Evolutionary conservation across 2,797 vertebrate species (phyloP).

Genomic region (Notolabrus celidotus): DNA sequence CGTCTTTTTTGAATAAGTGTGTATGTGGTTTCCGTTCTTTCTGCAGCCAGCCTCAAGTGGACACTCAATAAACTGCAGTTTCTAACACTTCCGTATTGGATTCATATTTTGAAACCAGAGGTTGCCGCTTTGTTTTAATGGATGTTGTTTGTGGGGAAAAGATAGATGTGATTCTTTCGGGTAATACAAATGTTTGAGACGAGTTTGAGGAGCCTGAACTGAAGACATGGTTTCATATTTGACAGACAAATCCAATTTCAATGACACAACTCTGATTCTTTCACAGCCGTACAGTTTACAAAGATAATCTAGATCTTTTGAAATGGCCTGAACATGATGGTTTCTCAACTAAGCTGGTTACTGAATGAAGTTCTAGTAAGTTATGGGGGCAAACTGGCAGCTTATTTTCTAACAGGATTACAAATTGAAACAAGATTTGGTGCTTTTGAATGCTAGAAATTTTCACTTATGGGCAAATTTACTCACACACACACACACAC

Average conservation of each 20-base stretch:
- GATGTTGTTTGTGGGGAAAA: too few species aligned
- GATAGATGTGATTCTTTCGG: too few species aligned
- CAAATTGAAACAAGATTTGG: not conserved
- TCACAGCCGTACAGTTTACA: not conserved
- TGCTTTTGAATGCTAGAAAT: slow-evolving; percentile 2
- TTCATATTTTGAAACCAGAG: too few species aligned
- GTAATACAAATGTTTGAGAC: too few species aligned
- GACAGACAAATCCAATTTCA: not conserved
- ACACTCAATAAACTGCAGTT: too few species aligned
- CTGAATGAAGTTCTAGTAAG: not conserved
- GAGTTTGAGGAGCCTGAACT: not conserved
- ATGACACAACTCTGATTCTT: not conserved
- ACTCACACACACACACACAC: not conserved
- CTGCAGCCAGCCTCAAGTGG: too few species aligned
- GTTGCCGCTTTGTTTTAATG: too few species aligned
- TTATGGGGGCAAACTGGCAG: not conserved
- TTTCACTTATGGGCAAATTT: not conserved
- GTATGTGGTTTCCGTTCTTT: too few species aligned
- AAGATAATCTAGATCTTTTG: not conserved
- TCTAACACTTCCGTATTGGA: too few species aligned
- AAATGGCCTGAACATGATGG: not conserved
- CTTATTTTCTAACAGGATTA: slow-evolving; percentile 5
- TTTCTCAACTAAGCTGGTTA: not conserved
- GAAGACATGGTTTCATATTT: not conserved
- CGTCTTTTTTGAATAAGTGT: too few species aligned